Evolutionary conservation across 2,113 vertebrate species (phyloP).

Genomic region (Rhea americana): DNA sequence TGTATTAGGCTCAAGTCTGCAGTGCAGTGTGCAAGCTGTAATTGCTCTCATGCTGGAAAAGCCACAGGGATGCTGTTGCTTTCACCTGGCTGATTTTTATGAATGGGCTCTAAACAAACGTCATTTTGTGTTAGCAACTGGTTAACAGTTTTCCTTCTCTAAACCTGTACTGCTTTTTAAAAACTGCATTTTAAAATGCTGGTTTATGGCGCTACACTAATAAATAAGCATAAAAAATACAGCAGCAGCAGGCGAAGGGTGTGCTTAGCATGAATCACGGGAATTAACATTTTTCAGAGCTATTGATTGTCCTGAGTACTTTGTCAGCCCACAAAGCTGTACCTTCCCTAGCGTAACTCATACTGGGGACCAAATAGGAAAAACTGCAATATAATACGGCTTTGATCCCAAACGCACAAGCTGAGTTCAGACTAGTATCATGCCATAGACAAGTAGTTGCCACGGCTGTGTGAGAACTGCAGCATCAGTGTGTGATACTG

Average conservation of each 20-base stretch:
- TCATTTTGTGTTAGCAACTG: background rate
- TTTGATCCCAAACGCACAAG: background rate
- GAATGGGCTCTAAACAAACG: background rate
- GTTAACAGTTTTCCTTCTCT: background rate
- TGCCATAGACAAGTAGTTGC: background rate
- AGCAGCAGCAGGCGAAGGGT: background rate
- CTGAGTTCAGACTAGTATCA: background rate
- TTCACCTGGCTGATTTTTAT: background rate
- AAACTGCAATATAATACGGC: background rate
- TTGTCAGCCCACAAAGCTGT: background rate
- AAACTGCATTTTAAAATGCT: background rate
- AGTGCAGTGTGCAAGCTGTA: background rate
- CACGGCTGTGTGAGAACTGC: background rate
- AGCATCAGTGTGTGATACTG: background rate
- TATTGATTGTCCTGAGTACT: background rate
- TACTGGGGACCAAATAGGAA: background rate
- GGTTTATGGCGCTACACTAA: background rate
- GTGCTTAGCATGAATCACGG: background rate
- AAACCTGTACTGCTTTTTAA: background rate
- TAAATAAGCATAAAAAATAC: background rate
- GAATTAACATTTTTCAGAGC: background rate
- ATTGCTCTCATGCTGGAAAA: background rate
- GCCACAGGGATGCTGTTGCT: accelerated
- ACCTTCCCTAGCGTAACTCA: background rate
- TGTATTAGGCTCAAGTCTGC: background rate